Base-by-base conservation (phyloP, 2,797 vertebrate genomes). In the Anableps anableps region DNA sequence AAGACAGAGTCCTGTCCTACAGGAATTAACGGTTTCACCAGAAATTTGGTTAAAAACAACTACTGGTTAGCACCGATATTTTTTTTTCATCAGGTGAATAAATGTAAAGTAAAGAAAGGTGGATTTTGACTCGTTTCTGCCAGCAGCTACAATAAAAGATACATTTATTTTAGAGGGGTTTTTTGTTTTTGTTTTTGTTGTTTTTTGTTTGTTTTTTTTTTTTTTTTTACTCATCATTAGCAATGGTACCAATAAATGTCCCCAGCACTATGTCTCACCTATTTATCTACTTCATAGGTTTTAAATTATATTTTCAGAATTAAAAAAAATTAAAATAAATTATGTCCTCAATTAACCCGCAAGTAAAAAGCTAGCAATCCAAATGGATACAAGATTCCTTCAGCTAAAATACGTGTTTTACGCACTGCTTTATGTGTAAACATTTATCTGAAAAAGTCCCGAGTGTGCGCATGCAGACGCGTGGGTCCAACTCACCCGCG, bases 401-500 rank as follows among this genome's bases (percentile, higher is more conserved):
- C 3, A 66, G 38, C 21, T 4, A 5, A 62, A 31, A 34, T 34
- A 1, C 16, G 60, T 62, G 9, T 66, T 66, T 66, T 23, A 38
- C 19, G 64, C 36, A 23, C 53, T 36, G 31, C 29, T 6, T 23
- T 68, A 36, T 5, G 10, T 23, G 4, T 41, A 23, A 66, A 9
- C 11, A 5, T 26, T 34, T 34, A 34, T 68, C 64, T 68, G 36
- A 43, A 68, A 26, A 10, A 13, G 23, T 41, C 21, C 64, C 38
- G 62, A 38, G 62, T 66, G 64, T 23, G 19, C 34, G 34, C 34
- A 17, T 19, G 19, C 48, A 72, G 36, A 58, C 31, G 0, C 79
- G 79, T 81, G 85, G 75, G 36, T 29, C 48, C 53, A n/a, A 95
- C 96, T 96, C 89, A 96, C 96, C 96, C 95, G 90, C 0, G 94